These are phyloP conservation scores for Diloba caeruleocephala DNA, from an alignment of 2,888 invertebrate species.

Conservation along the genomic window DNA sequence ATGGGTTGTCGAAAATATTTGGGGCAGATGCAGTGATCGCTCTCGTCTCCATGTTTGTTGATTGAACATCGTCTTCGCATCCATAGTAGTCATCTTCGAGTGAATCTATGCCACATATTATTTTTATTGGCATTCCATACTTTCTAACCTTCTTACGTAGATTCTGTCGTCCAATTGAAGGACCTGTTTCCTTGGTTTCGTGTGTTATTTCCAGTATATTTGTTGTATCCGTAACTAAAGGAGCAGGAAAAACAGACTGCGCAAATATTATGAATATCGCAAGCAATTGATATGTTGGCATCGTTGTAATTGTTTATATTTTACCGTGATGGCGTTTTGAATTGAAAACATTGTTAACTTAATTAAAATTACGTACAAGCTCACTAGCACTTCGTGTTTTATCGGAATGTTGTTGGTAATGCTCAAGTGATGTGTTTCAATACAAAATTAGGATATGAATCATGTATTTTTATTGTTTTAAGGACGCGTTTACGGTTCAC, in stretches of 20 bases:
- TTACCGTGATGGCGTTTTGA: neutral
- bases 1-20: too few relatives aligned
- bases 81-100: constrained; percentile 56
- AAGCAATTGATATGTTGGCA: constrained; percentile 15
- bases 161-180: neutral
- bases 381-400: constrained; percentile 7
- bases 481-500: too few relatives aligned
- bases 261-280: constrained; percentile 12
- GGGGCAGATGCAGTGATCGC: too few relatives aligned
- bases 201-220: neutral
- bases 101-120: constrained; percentile 52
- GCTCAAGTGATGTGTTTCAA: constrained; percentile 28
- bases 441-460: constrained; percentile 4
- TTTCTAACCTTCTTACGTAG: constrained; percentile 9
- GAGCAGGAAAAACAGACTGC: neutral
- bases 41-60: too few relatives aligned
- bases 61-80: constrained; percentile 22
- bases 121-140: constrained; percentile 5
- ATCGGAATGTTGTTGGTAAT: constrained; percentile 28
- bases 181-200: neutral
- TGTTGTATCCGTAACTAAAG: neutral
- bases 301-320: constrained; percentile 23
- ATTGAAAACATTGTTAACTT: constrained; percentile 16
- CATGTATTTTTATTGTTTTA: too few relatives aligned
- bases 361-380: constrained; percentile 1